These are phyloP conservation scores for Scaptomyza polygonia DNA, from an alignment of 2,888 invertebrate species.

Conservation along the genomic window DNA sequence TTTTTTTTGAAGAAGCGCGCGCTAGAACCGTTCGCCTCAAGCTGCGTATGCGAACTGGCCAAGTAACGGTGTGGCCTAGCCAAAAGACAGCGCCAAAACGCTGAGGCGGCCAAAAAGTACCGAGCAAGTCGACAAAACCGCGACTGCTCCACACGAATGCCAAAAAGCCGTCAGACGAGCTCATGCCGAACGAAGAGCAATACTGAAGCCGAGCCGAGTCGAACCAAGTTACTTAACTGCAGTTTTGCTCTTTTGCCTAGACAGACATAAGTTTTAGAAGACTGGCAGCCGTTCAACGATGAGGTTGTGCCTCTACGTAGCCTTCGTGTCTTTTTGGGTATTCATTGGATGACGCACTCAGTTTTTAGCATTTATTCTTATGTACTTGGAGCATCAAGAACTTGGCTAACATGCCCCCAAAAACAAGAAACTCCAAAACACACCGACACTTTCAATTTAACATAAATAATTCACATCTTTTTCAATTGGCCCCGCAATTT, in stretches of 20 bases:
- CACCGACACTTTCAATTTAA: slow-evolving; percentile 46
- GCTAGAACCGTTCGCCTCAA: slow-evolving; percentile 78
- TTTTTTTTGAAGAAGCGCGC: slow-evolving; percentile 66
- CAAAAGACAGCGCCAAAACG: slow-evolving; percentile 65
- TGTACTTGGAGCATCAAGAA: slow-evolving; percentile 40
- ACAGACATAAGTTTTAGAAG: slow-evolving; percentile 31
- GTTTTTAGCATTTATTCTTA: slow-evolving; percentile 44
- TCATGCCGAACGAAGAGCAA: slow-evolving; percentile 32
- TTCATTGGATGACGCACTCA: slow-evolving; percentile 40
- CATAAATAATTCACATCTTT: slow-evolving; percentile 62
- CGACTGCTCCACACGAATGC: slow-evolving; percentile 28
- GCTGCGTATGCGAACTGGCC: slow-evolving; percentile 77
- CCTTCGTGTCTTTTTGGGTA: background rate
- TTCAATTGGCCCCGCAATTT: slow-evolving; percentile 60
- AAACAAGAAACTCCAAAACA: slow-evolving; percentile 15
- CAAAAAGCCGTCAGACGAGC: slow-evolving; percentile 29
- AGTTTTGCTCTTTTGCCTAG: slow-evolving; percentile 12
- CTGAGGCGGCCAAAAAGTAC: slow-evolving; percentile 42
- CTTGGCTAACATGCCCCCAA: slow-evolving; percentile 38
- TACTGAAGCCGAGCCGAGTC: background rate
- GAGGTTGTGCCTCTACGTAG: slow-evolving; percentile 27
- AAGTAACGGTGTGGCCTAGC: slow-evolving; percentile 74
- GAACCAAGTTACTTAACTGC: background rate
- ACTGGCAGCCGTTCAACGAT: slow-evolving; percentile 30
- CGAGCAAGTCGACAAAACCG: background rate